Evolutionary conservation across 35 echinoderm and acorn worm genomes (phyloP).

Genomic region (Ophiothrix spiculata): DNA sequence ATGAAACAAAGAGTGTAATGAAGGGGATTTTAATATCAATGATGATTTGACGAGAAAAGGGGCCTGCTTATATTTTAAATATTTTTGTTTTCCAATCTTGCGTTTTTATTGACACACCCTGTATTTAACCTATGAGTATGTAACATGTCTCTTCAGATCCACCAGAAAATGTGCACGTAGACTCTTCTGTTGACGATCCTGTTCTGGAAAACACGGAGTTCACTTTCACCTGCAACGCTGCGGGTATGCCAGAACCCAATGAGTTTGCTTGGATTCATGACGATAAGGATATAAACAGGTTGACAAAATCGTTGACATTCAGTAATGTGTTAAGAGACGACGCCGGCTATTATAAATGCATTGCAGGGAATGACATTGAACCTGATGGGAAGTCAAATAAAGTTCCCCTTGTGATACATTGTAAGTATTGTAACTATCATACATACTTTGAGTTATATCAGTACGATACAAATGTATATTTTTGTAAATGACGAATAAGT

Average conservation of each 20-base stretch:
- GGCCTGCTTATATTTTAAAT: no score
- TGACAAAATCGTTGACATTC: not conserved
- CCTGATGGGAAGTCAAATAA: not conserved
- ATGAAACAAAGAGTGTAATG: no score
- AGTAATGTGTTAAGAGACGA: not conserved
- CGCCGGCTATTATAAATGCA: not conserved
- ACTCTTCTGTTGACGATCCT: not conserved
- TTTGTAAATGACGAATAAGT: not conserved
- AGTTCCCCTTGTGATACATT: not conserved
- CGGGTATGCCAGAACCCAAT: not conserved
- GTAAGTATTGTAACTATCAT: not conserved
- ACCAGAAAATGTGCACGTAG: not conserved
- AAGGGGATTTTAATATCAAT: no score
- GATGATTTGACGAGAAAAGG: no score
- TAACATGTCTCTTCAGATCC: not conserved
- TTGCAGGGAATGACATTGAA: not conserved
- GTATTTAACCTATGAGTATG: no score
- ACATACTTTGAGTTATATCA: no score
- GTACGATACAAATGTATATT: no score
- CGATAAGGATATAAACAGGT: not conserved
- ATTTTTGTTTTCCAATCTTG: no score
- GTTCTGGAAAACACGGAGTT: not conserved
- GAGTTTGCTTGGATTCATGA: not conserved
- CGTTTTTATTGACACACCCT: no score
- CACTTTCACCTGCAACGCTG: not conserved